Percentiles rank a stretch among this genome's conserved stretches.
phyloP scores from a whole-genome alignment of 2,797 vertebrate genomes.

The Orientallactaga sibirica region DNA sequence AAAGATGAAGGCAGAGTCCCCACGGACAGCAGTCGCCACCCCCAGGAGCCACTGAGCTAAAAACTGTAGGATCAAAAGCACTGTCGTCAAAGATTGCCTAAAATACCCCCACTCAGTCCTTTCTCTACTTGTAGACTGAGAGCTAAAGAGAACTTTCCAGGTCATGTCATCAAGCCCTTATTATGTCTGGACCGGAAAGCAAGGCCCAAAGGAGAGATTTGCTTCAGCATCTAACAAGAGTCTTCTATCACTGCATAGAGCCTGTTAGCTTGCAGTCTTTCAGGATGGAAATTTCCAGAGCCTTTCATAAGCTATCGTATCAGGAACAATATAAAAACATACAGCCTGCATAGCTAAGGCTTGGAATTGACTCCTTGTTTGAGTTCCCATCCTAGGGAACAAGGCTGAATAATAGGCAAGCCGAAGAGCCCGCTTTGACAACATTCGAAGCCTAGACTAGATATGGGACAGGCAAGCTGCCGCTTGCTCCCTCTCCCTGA shows the following conservation, averaged over 20 bases:
- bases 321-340: constrained; percentile 18
- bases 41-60: not conserved
- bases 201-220: not conserved
- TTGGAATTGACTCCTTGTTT: not conserved
- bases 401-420: not conserved
- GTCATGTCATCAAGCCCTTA: not conserved
- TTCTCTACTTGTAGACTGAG: not conserved
- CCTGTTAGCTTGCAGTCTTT: not conserved
- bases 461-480: not conserved
- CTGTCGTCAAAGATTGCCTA: not conserved
- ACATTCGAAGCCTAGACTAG: not conserved
- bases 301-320: not conserved
- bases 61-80: constrained; percentile 25
- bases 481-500: not conserved
- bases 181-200: not conserved
- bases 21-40: not conserved
- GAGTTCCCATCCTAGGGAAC: not conserved
- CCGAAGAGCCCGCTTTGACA: not conserved
- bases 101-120: not conserved
- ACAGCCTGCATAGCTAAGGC: not conserved
- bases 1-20: not conserved
- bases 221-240: not conserved
- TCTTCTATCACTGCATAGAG: not conserved
- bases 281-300: not conserved
- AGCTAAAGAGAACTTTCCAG: not conserved